A percentile compares a stretch with the other conserved stretches of the same genome.
Conservation (phyloP, 2,888 invertebrate species). For the Limnephilus lunatus region DNA sequence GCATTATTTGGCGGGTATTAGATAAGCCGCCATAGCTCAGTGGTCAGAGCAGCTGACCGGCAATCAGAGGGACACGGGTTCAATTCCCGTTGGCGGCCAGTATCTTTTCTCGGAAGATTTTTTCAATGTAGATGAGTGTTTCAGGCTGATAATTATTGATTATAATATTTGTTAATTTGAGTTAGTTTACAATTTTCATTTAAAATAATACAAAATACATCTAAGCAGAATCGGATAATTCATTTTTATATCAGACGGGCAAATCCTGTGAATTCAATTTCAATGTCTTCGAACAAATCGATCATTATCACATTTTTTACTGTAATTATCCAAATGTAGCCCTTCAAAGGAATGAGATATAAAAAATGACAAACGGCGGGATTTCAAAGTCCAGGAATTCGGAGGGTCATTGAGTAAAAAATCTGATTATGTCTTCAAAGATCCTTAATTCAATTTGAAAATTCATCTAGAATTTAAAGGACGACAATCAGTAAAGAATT, state of each 20-base stretch:
- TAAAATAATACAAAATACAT: no score
- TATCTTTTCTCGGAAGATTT: no score
- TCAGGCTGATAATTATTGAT: no score
- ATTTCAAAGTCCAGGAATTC: neutral
- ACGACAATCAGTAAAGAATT: neutral
- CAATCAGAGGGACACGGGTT: no score
- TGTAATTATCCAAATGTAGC: conserved; percentile 61
- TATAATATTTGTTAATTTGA: no score
- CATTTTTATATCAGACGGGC: neutral
- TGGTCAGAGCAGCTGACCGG: no score
- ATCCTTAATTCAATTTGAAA: conserved; percentile 10
- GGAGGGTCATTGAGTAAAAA: conserved; percentile 12
- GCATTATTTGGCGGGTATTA: no score
- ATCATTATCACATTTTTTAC: conserved; percentile 62
- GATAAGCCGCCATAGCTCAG: no score
- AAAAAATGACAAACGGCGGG: conserved; percentile 35
- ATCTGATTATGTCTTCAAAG: conserved; percentile 14
- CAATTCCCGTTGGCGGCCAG: no score
- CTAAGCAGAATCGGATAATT: neutral
- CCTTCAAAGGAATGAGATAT: conserved; percentile 23
- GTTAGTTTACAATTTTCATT: no score
- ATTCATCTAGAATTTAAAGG: neutral
- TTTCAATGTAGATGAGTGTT: no score
- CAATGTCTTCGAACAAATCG: conserved; percentile 52
- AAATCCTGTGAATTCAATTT: neutral